These are phyloP conservation scores for Chionomys nivalis DNA, from an alignment of 2,113 vertebrate species.

Conservation along the genomic window DNA sequence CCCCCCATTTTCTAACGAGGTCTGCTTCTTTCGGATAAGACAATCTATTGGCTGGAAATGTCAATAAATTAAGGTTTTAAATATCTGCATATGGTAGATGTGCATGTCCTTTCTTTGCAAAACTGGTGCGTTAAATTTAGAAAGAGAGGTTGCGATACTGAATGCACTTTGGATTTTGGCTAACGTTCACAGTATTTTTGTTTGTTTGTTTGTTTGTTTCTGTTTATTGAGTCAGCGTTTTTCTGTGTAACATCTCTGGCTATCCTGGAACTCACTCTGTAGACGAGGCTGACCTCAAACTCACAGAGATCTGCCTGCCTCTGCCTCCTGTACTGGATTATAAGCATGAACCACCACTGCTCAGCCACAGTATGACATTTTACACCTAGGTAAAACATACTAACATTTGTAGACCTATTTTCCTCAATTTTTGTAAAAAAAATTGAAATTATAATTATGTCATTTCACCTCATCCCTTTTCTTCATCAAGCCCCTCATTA, in stretches of 20 bases:
- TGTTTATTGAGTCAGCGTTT: neutral
- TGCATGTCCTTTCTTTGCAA: neutral
- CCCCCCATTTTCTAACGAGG: neutral
- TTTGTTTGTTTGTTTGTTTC: too few relatives aligned
- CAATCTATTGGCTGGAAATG: neutral
- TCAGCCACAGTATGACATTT: neutral
- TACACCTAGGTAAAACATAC: neutral
- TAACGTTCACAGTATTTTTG: neutral
- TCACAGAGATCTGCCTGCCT: neutral
- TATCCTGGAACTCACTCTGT: neutral
- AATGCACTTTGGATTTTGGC: neutral
- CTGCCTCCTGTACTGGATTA: neutral
- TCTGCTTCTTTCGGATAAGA: neutral
- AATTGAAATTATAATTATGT: neutral
- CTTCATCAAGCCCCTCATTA: neutral
- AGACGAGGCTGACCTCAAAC: neutral
- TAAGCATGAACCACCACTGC: neutral
- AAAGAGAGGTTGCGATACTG: neutral
- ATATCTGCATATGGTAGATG: neutral
- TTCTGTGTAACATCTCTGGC: neutral
- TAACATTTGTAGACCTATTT: neutral
- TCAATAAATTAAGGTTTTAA: conserved; percentile 28
- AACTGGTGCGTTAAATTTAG: neutral
- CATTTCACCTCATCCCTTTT: neutral
- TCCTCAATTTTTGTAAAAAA: neutral